Conservation (phyloP, 2,797 vertebrate species). For the Champsocephalus esox region DNA sequence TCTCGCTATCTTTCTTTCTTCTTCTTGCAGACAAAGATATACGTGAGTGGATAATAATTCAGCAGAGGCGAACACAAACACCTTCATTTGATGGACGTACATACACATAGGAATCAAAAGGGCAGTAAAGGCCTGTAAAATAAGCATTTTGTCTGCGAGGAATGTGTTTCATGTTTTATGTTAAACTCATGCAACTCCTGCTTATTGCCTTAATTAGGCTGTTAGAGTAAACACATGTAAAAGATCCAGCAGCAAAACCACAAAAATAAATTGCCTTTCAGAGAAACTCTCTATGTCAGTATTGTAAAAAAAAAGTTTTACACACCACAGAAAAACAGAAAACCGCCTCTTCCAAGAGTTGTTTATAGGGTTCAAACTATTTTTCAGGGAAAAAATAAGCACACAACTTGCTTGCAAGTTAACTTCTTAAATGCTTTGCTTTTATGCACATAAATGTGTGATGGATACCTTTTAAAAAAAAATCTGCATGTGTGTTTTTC, state of each 20-base stretch:
- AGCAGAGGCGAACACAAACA: constrained; percentile 12
- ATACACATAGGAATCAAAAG: constrained; percentile 5
- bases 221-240: constrained; percentile 39
- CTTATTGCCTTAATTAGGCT: constrained; percentile 48
- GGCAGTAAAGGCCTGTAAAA: constrained; percentile 32
- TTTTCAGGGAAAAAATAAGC: constrained; percentile 19
- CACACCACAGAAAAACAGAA: constrained; percentile 53
- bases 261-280: constrained; percentile 65
- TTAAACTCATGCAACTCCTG: constrained; percentile 40
- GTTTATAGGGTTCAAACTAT: constrained; percentile 41
- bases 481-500: constrained; percentile 59
- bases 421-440: constrained; percentile 23
- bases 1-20: constrained; percentile 37
- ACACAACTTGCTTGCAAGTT: not conserved
- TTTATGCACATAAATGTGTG: constrained; percentile 15
- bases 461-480: constrained; percentile 9
- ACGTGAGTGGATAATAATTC: constrained; percentile 29
- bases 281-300: constrained; percentile 42
- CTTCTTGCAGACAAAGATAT: constrained; percentile 50
- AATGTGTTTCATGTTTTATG: constrained; percentile 47
- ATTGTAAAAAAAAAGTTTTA: constrained; percentile 50
- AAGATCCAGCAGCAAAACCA: constrained; percentile 63
- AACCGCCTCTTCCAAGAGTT: constrained; percentile 24
- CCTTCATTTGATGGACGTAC: constrained; percentile 36
- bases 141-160: constrained; percentile 22